Conservation (phyloP, 2,113 vertebrate species). For the Cephalopterus ornatus region DNA sequence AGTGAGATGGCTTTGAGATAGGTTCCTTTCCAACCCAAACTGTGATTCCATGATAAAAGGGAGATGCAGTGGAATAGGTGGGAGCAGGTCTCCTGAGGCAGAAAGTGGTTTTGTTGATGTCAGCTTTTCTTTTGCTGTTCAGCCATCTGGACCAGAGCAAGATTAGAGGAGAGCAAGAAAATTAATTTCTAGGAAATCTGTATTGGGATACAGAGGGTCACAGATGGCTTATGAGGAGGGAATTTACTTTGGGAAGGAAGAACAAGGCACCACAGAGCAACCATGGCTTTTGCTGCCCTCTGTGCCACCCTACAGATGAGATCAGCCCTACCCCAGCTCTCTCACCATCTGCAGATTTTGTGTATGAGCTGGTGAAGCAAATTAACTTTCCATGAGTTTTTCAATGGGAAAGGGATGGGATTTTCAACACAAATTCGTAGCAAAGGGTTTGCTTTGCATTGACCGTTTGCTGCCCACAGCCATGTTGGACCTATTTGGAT, state of each 20-base stretch:
- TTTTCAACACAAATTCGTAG: not conserved
- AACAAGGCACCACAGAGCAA: not conserved
- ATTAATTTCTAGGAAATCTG: not conserved
- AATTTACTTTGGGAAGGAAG: not conserved
- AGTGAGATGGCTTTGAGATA: not conserved
- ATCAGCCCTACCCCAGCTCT: not conserved
- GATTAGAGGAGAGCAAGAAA: not conserved
- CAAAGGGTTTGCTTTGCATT: not conserved
- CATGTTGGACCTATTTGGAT: not conserved
- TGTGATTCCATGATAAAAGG: not conserved
- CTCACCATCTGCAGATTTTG: not conserved
- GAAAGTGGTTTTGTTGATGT: not conserved
- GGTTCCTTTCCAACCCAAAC: not conserved
- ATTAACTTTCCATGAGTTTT: not conserved
- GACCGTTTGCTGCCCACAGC: rapidly evolving
- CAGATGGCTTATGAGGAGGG: not conserved
- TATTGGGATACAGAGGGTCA: not conserved
- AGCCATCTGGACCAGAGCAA: not conserved
- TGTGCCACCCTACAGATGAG: not conserved
- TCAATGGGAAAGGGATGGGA: not conserved
- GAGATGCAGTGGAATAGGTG: not conserved
- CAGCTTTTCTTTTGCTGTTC: not conserved
- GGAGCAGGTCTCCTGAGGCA: not conserved
- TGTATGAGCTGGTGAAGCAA: not conserved
- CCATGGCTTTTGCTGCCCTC: not conserved